Conservation (phyloP, 30 jellyfish, hydroid and myxozoan species). For the Hydractinia symbiolongicarpus region DNA sequence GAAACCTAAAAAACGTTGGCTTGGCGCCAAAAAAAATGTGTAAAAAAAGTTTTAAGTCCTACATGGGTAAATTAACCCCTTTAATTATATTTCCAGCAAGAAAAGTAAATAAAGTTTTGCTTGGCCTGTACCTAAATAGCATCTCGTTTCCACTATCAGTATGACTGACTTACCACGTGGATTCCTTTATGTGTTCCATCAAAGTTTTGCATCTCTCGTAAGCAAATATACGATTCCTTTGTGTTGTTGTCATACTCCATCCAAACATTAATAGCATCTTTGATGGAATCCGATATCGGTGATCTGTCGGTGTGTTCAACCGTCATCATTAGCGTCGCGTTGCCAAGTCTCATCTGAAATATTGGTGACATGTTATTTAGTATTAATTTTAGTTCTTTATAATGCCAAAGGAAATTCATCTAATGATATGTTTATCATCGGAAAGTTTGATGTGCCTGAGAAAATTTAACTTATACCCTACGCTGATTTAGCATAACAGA, state of each 20-base stretch:
- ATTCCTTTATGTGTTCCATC: constrained; percentile 19
- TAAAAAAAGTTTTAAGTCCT: no score
- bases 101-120: no score
- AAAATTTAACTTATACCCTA: no score
- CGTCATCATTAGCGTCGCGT: constrained; percentile 21
- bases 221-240: constrained; percentile 1
- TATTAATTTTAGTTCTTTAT: background rate
- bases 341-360: constrained; percentile 4
- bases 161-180: constrained; percentile 11
- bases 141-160: no score
- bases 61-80: no score
- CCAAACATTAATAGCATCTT: constrained; percentile 23
- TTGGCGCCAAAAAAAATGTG: no score
- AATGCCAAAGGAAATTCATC: no score
- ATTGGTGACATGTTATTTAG: background rate
- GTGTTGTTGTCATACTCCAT: constrained; percentile 12
- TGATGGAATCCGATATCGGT: background rate
- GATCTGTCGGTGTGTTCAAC: constrained; percentile 19
- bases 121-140: no score
- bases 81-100: no score
- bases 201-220: constrained; percentile 19
- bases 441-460: no score
- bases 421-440: no score
- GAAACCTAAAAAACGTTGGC: no score
- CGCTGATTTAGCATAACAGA: background rate